Conservation (phyloP, 2,888 invertebrate species). For the Acanthoscelides obtectus region DNA sequence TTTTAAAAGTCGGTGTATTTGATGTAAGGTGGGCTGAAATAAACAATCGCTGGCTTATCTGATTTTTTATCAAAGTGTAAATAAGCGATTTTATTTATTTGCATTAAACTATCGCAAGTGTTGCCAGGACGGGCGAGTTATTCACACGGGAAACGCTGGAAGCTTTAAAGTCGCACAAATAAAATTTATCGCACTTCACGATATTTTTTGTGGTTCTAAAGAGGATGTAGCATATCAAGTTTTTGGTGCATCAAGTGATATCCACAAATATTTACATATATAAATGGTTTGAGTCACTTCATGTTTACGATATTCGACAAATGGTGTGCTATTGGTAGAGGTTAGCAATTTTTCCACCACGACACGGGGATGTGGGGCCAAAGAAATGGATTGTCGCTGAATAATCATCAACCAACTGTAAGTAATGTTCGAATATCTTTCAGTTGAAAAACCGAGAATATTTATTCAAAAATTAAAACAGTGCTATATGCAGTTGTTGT, state of each 20-base stretch:
- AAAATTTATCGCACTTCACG: background rate
- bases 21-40: background rate
- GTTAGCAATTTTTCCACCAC: too few species aligned
- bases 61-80: background rate
- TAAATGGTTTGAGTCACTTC: background rate
- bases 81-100: background rate
- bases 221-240: background rate
- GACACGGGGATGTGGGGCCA: too few species aligned
- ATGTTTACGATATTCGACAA: background rate
- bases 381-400: too few species aligned
- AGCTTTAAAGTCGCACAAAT: background rate
- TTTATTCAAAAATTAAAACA: too few species aligned
- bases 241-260: background rate
- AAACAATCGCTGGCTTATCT: background rate
- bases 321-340: background rate
- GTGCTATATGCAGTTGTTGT: too few species aligned
- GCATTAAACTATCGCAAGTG: background rate
- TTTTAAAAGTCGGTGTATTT: background rate
- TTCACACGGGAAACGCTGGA: background rate
- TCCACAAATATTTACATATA: background rate
- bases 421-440: too few species aligned
- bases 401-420: too few species aligned
- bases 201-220: background rate
- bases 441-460: too few species aligned
- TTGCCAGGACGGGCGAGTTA: background rate